A percentile compares a stretch with the other conserved stretches of the same genome.
Evolutionary conservation across 2,113 vertebrate species (phyloP).

Genomic region (Nymphicus hollandicus): DNA sequence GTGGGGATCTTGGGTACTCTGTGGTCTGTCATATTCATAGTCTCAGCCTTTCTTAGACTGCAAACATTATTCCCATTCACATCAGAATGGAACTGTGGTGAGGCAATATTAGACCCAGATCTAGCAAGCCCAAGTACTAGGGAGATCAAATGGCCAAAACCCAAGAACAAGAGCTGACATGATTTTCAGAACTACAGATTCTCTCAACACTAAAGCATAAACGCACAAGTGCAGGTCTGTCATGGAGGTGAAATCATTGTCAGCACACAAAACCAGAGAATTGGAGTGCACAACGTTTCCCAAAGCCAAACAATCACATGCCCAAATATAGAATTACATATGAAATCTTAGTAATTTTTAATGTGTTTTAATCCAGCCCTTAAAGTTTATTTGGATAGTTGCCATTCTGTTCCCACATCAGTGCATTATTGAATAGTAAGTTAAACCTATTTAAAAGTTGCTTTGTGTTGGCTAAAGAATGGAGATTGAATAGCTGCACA

Average conservation of each 20-base stretch:
- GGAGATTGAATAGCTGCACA: background rate
- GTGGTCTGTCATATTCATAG: background rate
- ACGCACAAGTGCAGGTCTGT: background rate
- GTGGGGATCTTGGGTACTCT: fast-evolving
- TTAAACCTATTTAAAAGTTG: slow-evolving; percentile 7
- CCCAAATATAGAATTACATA: background rate
- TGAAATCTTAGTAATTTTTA: background rate
- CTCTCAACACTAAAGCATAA: background rate
- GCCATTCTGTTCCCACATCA: background rate
- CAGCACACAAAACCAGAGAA: fast-evolving
- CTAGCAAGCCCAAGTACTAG: background rate
- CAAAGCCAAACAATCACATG: background rate
- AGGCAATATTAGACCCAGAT: background rate
- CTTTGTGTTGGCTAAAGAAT: background rate
- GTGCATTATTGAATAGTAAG: background rate
- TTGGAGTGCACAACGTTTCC: background rate
- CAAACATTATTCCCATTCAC: background rate
- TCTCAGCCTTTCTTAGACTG: background rate
- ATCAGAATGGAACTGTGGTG: background rate
- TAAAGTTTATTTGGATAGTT: background rate
- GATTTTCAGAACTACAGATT: background rate
- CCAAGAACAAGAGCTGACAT: background rate
- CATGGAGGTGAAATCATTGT: background rate
- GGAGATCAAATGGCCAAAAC: background rate
- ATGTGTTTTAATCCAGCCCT: background rate